Conservation (phyloP, 2,113 vertebrate genomes). For the Nycticebus coucang region DNA sequence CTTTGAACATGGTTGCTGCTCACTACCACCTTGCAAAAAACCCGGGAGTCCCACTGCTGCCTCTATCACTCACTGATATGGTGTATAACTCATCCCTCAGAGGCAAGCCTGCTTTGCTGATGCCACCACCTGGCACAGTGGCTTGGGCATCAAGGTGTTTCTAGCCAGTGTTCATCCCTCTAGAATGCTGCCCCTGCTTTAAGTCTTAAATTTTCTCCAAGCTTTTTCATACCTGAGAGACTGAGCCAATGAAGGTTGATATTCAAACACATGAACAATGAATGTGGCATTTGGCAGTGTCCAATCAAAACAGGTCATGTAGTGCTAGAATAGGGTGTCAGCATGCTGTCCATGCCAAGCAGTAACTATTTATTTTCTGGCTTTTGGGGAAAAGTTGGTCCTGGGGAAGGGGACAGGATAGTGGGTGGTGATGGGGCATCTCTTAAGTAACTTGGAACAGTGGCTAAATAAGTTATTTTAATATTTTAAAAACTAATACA, state of each 20-base stretch:
- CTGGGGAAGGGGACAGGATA: background rate
- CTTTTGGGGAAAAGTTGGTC: background rate
- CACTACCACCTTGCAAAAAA: background rate
- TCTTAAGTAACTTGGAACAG: background rate
- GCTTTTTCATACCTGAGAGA: background rate
- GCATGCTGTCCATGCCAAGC: background rate
- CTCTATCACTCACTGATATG: background rate
- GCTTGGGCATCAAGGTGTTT: background rate
- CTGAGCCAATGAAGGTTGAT: background rate
- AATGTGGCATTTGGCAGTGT: background rate
- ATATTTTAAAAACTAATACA: background rate
- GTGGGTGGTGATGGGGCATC: background rate
- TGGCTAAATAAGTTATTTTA: background rate
- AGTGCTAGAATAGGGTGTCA: background rate
- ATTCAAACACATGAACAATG: background rate
- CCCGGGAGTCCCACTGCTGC: background rate
- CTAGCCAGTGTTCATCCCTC: background rate
- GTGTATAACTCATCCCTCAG: background rate
- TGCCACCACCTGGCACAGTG: background rate
- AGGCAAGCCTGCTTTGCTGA: background rate
- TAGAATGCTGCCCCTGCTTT: background rate
- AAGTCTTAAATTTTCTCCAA: background rate
- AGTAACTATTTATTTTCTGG: background rate
- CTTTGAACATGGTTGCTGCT: background rate
- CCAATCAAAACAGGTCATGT: background rate